These are phyloP conservation scores for Adelges cooleyi DNA, from an alignment of 1,140 invertebrate genomes.

Conservation along the genomic window DNA sequence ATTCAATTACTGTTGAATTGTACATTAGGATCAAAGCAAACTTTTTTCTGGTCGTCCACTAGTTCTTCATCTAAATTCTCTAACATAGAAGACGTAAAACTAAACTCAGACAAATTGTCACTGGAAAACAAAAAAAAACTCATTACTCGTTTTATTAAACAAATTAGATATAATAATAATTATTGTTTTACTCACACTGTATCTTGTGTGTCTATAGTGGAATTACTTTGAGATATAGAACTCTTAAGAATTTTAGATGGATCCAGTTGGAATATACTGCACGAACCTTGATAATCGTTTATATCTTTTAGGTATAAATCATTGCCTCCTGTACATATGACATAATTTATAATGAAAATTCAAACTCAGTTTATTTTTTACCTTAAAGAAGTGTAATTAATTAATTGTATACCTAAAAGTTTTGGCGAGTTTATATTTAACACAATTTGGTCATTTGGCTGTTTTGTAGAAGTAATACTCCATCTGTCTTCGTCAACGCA, in stretches of 20 bases:
- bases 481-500: conserved; percentile 18
- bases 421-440: conserved; percentile 2
- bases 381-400: no score
- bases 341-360: no score
- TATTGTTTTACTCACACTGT: background rate
- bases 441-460: background rate
- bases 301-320: background rate
- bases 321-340: background rate
- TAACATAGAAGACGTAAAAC: conserved; percentile 22
- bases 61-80: conserved; percentile 16
- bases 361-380: no score
- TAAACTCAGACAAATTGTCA: conserved; percentile 13
- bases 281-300: conserved; percentile 1
- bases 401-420: background rate
- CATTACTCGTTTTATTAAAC: no score
- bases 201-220: background rate
- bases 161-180: no score
- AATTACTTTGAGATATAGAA: background rate
- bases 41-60: background rate
- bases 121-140: background rate
- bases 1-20: background rate
- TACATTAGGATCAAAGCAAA: conserved; percentile 6
- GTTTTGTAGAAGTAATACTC: conserved; percentile 26
- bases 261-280: conserved; percentile 5
- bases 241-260: conserved; percentile 9